phyloP scores from a whole-genome alignment of 2,797 vertebrate species.

The Protonibea diacanthus region DNA sequence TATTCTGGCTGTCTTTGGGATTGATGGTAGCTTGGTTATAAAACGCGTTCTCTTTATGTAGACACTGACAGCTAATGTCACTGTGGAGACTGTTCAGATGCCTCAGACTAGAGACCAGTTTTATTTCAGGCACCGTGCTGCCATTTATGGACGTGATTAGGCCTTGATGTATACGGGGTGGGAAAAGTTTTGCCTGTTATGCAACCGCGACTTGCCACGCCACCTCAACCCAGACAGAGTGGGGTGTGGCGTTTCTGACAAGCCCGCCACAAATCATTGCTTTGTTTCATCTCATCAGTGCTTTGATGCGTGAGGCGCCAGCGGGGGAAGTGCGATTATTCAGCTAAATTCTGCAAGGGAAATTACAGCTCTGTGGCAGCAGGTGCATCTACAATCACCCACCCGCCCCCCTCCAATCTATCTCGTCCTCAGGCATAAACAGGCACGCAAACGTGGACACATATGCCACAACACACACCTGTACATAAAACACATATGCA shows the following conservation, averaged over 20 bases:
- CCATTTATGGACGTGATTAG: conserved; percentile 41
- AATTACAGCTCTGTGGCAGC: conserved; percentile 69
- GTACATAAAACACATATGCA: conserved; percentile 51
- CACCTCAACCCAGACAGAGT: conserved; percentile 32
- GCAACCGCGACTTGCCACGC: conserved; percentile 36
- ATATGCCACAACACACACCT: conserved; percentile 57
- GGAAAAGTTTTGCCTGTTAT: conserved; percentile 39
- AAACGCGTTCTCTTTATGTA: conserved; percentile 32
- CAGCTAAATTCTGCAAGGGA: conserved; percentile 66
- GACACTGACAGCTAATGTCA: conserved; percentile 47
- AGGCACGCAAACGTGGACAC: conserved; percentile 40
- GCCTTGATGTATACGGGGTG: conserved; percentile 42
- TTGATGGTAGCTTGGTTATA: conserved; percentile 31
- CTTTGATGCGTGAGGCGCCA: conserved; percentile 65
- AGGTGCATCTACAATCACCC: conserved; percentile 64
- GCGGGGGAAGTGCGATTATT: conserved; percentile 63
- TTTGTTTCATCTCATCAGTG: conserved; percentile 75
- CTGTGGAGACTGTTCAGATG: conserved; percentile 15
- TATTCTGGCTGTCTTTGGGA: conserved; percentile 32
- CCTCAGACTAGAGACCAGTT: conserved; percentile 17
- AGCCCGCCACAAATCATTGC: conserved; percentile 67
- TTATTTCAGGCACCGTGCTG: conserved; percentile 30
- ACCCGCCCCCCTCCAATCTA: too few species aligned
- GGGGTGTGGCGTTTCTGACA: conserved; percentile 55
- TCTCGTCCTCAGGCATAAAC: conserved; percentile 39